Percentiles rank a stretch among this genome's conserved stretches.
phyloP scores from a whole-genome alignment of 2,888 invertebrate genomes.

The Netelia virgata region DNA sequence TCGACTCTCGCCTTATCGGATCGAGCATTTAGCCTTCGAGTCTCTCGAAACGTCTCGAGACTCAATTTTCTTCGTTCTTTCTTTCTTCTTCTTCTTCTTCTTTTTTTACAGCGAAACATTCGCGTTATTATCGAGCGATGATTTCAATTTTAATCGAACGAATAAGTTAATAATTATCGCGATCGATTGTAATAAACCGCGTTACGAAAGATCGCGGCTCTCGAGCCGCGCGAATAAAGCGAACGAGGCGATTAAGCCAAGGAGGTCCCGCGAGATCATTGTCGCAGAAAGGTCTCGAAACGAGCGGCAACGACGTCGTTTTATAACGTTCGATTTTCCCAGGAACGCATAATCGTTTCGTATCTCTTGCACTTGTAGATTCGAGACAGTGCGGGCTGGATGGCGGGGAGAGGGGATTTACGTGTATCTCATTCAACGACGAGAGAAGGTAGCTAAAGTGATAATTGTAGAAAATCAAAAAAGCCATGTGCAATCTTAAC shows the following conservation, averaged over 20 bases:
- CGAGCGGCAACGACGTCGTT: constrained; percentile 40
- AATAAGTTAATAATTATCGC: constrained; percentile 39
- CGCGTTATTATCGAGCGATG: neutral
- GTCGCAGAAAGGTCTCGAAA: constrained; percentile 16
- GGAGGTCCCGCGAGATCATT: constrained; percentile 56
- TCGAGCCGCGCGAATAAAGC: neutral
- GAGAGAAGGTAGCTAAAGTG: constrained; percentile 46
- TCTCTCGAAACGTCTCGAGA: neutral
- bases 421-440: constrained; percentile 30
- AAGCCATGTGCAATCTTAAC: constrained; percentile 11
- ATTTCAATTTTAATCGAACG: neutral
- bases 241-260: constrained; percentile 45
- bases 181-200: constrained; percentile 47
- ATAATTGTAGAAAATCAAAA: constrained; percentile 44
- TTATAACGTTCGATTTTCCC: constrained; percentile 53
- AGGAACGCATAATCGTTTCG: constrained; percentile 31
- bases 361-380: constrained; percentile 32
- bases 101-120: neutral
- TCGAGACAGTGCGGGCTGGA: constrained; percentile 33
- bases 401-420: neutral
- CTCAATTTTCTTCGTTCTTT: neutral
- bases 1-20: neutral
- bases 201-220: constrained; percentile 7
- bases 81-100: no score
- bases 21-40: neutral